Evolutionary conservation across 2,797 vertebrate genomes (phyloP).

Genomic region (Falco peregrinus): DNA sequence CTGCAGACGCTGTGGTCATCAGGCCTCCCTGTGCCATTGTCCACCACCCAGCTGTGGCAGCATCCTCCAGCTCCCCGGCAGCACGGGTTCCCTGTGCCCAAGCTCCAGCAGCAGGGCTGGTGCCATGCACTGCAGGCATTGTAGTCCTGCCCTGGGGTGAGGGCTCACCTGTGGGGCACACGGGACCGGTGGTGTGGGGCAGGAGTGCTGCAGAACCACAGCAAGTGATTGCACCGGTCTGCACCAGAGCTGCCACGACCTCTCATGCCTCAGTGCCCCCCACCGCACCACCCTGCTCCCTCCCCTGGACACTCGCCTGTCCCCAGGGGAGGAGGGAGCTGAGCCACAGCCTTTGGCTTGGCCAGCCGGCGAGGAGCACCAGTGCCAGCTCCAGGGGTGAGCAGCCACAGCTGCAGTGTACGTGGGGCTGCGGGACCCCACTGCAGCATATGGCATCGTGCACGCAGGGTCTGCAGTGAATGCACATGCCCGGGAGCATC

Average conservation of each 20-base stretch:
- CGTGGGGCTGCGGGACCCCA: rapidly evolving
- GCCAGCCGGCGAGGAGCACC: background rate
- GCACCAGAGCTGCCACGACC: background rate
- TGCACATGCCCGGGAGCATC: rapidly evolving
- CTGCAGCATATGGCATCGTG: rapidly evolving
- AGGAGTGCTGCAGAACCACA: background rate
- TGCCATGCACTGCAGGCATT: rapidly evolving
- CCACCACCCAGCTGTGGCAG: rapidly evolving
- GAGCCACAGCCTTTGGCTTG: background rate
- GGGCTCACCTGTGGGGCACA: background rate
- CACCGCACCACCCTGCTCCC: background rate
- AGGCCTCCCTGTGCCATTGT: rapidly evolving
- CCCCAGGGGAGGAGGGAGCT: background rate
- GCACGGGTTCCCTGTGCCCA: background rate
- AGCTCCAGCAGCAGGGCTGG: background rate
- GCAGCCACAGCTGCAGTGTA: rapidly evolving
- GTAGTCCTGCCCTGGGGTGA: background rate
- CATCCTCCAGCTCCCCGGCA: background rate
- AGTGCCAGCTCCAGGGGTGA: background rate
- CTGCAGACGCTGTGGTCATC: rapidly evolving
- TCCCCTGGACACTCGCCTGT: background rate
- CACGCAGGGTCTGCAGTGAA: background rate
- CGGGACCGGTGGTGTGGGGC: background rate
- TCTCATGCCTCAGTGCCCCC: rapidly evolving
- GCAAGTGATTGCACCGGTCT: background rate